Base-by-base conservation (phyloP, 2,888 invertebrate species). In the Agonopterix heracliana region DNA sequence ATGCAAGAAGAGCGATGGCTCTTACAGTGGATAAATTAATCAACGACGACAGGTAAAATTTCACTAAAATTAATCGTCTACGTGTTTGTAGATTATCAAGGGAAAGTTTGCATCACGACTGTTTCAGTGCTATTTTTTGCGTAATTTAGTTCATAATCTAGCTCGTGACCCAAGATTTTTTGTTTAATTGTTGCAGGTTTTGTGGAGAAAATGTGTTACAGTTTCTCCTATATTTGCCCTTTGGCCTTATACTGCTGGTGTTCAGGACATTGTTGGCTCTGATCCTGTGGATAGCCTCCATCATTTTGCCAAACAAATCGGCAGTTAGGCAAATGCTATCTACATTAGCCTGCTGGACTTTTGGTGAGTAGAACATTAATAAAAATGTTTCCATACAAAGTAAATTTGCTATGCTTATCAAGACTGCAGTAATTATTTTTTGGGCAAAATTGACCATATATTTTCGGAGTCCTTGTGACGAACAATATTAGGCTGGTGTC, bases 321-420 rank as follows among this genome's bases (percentile, higher is more conserved):
- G 81, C 88, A 9, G 75, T 90, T 12, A 79, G 90, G 54, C 90
- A 90, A 61, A 69, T 91, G 65, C 66, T 91, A 44, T 89, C 90
- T 11, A 90, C 90, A 34, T 64, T 91, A n/a, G 89, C 91, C 12
- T 90, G 90, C 59, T 83, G 91, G 75, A 87, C 90, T 5, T 90
- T 92, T 71, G 92, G 92, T 77, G 81, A 79, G 47, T 42, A 26
- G 26, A 26, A 44, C 13, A 26, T 26, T 5, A 1, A 26, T 26
- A 26, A 5, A 26, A 26, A 26, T 5, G 0, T 26, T 26, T 26
- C 5, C 2, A 3, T 26, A 26, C 26, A 26, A 26, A 26, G 26
- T 26, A 26, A 26, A 26, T 3, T 3, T 26, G 26, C 3, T 7
- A 26, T 26, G 26, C 7, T 26, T 26, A 26, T 26, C 5, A 17